phyloP scores from a whole-genome alignment of 2,113 vertebrate genomes.

The Neodontobutis hainanensis region DNA sequence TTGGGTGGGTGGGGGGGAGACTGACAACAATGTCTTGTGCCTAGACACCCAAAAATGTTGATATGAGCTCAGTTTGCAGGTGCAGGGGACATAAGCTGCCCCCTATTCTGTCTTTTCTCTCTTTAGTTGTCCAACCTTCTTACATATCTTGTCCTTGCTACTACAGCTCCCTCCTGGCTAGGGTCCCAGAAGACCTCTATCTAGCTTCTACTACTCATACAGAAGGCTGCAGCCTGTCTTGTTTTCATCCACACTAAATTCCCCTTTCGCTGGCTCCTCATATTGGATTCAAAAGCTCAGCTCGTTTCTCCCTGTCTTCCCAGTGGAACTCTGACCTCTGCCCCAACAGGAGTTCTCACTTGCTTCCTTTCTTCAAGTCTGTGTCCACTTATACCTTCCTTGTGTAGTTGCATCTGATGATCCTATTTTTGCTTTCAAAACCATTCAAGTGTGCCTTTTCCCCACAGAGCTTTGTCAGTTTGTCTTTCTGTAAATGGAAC shows the following conservation, averaged over 20 bases:
- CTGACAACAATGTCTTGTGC: conserved; percentile 1
- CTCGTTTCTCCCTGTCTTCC: conserved; percentile 35
- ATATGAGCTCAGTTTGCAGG: not conserved
- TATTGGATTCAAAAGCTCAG: conserved; percentile 43
- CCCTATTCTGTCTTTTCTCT: not conserved
- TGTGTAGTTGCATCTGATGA: conserved; percentile 11
- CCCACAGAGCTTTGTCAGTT: conserved; percentile 11
- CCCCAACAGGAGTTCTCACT: conserved; percentile 40
- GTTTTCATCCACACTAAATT: conserved; percentile 52
- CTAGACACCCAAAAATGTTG: not conserved
- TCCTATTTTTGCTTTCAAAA: not conserved
- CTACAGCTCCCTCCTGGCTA: conserved; percentile 45
- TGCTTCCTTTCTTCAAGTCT: conserved; percentile 23
- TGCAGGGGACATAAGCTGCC: not conserved
- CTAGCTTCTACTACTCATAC: conserved; percentile 26
- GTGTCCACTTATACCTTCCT: conserved; percentile 15
- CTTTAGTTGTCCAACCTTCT: conserved; percentile 24
- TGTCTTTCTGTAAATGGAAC: conserved; percentile 26
- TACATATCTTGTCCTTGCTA: conserved; percentile 22
- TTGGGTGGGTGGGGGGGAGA: too few species aligned
- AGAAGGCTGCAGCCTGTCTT: conserved; percentile 46
- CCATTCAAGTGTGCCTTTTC: conserved; percentile 1
- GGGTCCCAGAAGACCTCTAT: conserved; percentile 43
- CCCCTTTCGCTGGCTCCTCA: conserved; percentile 26
- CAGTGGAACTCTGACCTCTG: conserved; percentile 43